These are phyloP conservation scores for Eupithecia dodoneata DNA, from an alignment of 2,888 invertebrate genomes.

Conservation along the genomic window DNA sequence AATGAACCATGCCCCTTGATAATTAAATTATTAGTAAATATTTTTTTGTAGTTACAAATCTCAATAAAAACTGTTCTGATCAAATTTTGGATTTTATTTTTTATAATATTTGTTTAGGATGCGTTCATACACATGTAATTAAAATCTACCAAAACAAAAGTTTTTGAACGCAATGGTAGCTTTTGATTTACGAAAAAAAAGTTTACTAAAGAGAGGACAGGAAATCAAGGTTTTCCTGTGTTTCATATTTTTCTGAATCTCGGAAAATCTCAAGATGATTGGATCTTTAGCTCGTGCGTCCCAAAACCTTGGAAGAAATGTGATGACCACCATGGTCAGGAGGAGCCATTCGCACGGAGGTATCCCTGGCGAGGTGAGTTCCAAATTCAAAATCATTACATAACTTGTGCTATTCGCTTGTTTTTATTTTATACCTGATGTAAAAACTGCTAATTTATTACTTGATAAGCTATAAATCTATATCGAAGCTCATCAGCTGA, in stretches of 20 bases:
- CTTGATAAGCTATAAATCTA: background rate
- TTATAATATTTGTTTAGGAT: constrained; percentile 33
- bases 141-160: constrained; percentile 48
- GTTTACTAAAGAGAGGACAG: constrained; percentile 26
- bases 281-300: constrained; percentile 71
- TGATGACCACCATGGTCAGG: constrained; percentile 72
- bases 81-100: constrained; percentile 47
- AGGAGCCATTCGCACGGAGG: constrained; percentile 73
- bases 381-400: constrained; percentile 65
- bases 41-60: constrained; percentile 35
- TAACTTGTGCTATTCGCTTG: constrained; percentile 57
- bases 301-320: constrained; percentile 74
- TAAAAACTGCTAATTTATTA: background rate
- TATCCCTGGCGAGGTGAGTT: constrained; percentile 78
- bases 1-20: background rate
- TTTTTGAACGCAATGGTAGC: constrained; percentile 63
- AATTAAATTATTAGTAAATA: constrained; percentile 2
- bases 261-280: constrained; percentile 64
- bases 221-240: constrained; percentile 53
- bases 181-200: constrained; percentile 49
- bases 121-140: constrained; percentile 52
- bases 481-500: background rate
- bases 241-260: constrained; percentile 44
- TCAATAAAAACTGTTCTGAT: constrained; percentile 30
- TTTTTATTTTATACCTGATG: constrained; percentile 43